Base-by-base conservation (phyloP, 92 coral and sea anemone species). In the Heteractis magnifica region DNA sequence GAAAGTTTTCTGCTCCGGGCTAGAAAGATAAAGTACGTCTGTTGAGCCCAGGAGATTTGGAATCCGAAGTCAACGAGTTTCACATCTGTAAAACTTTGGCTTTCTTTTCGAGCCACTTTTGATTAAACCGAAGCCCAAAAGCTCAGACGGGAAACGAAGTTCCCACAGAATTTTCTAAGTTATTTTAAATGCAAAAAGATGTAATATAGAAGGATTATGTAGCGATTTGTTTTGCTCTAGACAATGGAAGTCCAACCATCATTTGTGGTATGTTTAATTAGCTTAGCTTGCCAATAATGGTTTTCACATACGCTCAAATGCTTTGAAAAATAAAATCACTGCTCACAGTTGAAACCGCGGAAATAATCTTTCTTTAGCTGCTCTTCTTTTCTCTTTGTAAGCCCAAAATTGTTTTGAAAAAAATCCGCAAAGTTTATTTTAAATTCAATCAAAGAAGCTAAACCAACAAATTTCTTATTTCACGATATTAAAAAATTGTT, bases 1-100 rank as follows among this genome's bases (percentile, higher is more conserved):
- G 84, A 81, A 68, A 81, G 84, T 52, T 81, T 68, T 49, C 21
- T 59, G 77, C 84, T 81, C 26, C 50, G 11, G 84, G 84, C 70
- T 10, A 23, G 23, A 50, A 13, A 68, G 84, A 81, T 81, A 81
- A 53, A 71, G 49, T 15, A 15, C 21, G 48, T 68, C 72, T 81
- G 65, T 51, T 6, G 77, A 71, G 5, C 20, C 4, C 60, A 9
- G 50, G 64, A 21, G 65, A 52, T 16, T 81, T 75, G 49, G 49
- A 71, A 68, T 81, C 72, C 52, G 20, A 23, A 19, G 18, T 19
- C 84, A 81, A 81, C 70, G 68, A 11, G 7, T 81, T 81, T 70
- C 9, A 49, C 84, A 81, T 75, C 41, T 81, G 84, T 71, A 23
- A 26, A 68, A 5, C 26, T 68, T 26, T 1, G 49, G 48, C 10